Percentiles rank a stretch among this genome's conserved stretches.
Evolutionary conservation across 2,797 vertebrate genomes (phyloP).

Genomic region (Poecilia picta): DNA sequence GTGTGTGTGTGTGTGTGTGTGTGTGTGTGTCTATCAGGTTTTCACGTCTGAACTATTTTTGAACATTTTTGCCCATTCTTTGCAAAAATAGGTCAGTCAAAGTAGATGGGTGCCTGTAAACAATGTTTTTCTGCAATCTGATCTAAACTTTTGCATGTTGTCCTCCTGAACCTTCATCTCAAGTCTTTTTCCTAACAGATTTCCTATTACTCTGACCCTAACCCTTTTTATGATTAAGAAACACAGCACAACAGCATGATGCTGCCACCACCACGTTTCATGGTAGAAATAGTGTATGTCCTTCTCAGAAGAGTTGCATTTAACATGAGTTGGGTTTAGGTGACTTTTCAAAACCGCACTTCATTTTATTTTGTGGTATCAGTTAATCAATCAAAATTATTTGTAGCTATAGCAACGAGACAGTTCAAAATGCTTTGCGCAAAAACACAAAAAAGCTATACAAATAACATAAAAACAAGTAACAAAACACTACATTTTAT

Average conservation of each 20-base stretch:
- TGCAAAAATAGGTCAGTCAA: not conserved
- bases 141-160: not conserved
- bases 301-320: not conserved
- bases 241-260: not conserved
- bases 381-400: no score
- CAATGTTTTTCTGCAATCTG: not conserved
- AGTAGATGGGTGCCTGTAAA: not conserved
- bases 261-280: not conserved
- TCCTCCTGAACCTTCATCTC: not conserved
- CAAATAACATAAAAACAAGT: no score
- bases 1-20: no score
- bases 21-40: not conserved
- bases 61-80: not conserved
- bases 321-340: not conserved
- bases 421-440: no score
- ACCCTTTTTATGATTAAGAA: not conserved
- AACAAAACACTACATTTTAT: no score
- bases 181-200: not conserved
- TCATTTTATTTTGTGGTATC: not conserved
- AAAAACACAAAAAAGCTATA: no score
- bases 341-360: not conserved
- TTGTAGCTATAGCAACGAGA: no score
- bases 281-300: not conserved
- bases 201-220: not conserved
- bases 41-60: not conserved